Conservation (phyloP, 2,888 invertebrate genomes). For the Noctua pronuba region DNA sequence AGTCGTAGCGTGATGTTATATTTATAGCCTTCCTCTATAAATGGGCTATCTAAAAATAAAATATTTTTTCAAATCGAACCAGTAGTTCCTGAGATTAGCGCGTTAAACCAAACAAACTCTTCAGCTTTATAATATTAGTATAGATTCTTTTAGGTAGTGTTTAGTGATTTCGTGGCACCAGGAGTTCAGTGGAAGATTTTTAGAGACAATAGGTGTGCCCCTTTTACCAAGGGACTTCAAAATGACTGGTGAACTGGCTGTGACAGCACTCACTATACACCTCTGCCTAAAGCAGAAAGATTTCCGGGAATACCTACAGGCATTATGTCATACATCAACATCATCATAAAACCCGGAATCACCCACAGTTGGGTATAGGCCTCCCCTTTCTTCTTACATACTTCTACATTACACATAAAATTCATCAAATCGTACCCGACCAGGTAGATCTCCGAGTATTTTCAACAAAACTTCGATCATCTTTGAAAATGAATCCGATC, state of each 20-base stretch:
- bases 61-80: no score
- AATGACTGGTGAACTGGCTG: not conserved
- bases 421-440: not conserved
- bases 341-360: not conserved
- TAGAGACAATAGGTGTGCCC: not conserved
- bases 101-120: no score
- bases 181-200: not conserved
- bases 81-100: no score
- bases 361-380: not conserved
- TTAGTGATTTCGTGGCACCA: not conserved
- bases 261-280: not conserved
- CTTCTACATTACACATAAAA: not conserved
- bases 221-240: not conserved
- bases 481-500: slow-evolving; percentile 11
- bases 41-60: no score
- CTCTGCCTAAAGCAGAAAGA: not conserved
- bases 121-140: no score
- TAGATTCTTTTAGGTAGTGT: not conserved
- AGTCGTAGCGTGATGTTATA: no score
- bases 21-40: no score
- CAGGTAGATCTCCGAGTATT: not conserved
- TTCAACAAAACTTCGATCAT: not conserved
- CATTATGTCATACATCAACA: not conserved
- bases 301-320: not conserved
- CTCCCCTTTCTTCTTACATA: not conserved